Evolutionary conservation across 2,888 invertebrate species (phyloP).

Genomic region (Pseudococcus longispinus): DNA sequence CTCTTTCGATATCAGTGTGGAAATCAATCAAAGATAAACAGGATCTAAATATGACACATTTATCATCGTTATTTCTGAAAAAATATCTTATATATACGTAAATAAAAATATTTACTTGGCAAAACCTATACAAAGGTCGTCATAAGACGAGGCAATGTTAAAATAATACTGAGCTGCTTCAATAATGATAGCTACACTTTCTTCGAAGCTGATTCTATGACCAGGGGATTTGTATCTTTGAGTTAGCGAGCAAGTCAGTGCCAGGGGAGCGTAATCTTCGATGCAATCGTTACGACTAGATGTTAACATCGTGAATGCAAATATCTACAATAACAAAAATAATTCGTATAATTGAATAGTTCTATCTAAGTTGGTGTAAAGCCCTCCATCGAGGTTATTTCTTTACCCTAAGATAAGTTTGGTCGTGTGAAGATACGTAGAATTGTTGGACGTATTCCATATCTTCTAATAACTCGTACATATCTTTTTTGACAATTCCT

Average conservation of each 20-base stretch:
- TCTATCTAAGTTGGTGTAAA: not conserved
- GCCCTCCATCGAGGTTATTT: no score
- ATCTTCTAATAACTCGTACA: constrained; percentile 49
- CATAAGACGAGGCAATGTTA: constrained; percentile 44
- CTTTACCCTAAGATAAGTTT: constrained; percentile 32
- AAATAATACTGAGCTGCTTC: constrained; percentile 53
- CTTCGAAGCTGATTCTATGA: not conserved
- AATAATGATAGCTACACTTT: constrained; percentile 42
- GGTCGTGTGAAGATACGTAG: constrained; percentile 2
- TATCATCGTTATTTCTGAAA: not conserved
- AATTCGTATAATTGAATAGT: not conserved
- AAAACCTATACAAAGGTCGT: constrained; percentile 42
- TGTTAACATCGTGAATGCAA: constrained; percentile 43
- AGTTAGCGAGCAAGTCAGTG: not conserved
- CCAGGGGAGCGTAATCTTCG: constrained; percentile 46
- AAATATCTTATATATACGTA: not conserved
- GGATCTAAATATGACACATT: not conserved
- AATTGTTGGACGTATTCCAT: constrained; percentile 46
- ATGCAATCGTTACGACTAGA: constrained; percentile 35
- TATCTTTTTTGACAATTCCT: constrained; percentile 15
- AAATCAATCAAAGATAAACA: constrained; percentile 38
- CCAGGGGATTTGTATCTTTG: not conserved
- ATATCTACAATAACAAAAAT: constrained; percentile 1
- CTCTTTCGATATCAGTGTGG: constrained; percentile 42
- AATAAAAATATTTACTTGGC: constrained; percentile 45